Base-by-base conservation (phyloP, 1,140 invertebrate genomes). In the Papilio helenus region DNA sequence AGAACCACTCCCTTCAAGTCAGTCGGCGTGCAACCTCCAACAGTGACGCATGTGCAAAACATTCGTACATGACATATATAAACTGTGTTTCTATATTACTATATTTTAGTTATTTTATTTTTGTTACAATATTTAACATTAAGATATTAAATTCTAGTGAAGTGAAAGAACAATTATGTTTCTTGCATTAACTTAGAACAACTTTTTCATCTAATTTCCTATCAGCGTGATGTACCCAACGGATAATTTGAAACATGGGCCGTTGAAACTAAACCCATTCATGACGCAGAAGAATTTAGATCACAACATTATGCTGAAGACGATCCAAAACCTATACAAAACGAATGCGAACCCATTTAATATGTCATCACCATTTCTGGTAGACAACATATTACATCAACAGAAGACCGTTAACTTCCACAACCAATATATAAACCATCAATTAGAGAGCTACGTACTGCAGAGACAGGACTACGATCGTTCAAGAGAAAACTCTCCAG, bases 401-500 rank as follows among this genome's bases (percentile, higher is more conserved):
- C 94, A 95, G 77, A 95, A 95, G 79, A 88, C 84, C 0, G 89
- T 84, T 0, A 94, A 92, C 29, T 90, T 94, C 58, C 94, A 95
- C 76, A 94, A 93, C n/a, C 94, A 95, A 78, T 95, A 94, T 79
- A 81, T 95, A 12, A 95, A 95, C 72, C 93, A 94, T 34, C 94
- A 95, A 51, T 76, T 95, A 2, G 92, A 94, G 71, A 92, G 87
- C 10, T 95, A 95, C 82, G 91, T 95, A 9, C 80, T 93, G 44
- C 92, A 94, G 51, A 87, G 90, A 23, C 91, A 92, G 71, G 89
- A 84, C 72, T 92, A 89, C 74, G 86, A 91, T 29, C 76, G 87
- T 42, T 94, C 94, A 0, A 87, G 94, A 71, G 91, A 93, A 29
- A 92, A 93, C 34, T 87, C 89, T 0, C 92, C 92, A 3, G 93